Evolutionary conservation across 2,797 vertebrate species (phyloP).

Genomic region (Scleropages formosus): DNA sequence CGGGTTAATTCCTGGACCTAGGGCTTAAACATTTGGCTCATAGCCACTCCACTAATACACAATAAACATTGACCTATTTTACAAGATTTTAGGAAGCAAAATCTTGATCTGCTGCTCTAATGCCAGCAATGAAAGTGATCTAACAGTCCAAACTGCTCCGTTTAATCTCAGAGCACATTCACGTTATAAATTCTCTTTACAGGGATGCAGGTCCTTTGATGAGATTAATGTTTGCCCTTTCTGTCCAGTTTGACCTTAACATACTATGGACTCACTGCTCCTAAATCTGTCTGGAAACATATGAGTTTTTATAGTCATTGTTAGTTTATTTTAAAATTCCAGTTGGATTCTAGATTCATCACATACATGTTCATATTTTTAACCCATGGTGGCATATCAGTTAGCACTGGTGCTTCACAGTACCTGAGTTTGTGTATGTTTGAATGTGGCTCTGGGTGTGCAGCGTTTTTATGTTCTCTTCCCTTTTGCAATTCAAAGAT

Average conservation of each 20-base stretch:
- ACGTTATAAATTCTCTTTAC: slow-evolving; percentile 78
- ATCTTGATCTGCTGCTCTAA: slow-evolving; percentile 67
- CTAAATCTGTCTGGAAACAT: no score
- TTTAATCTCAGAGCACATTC: slow-evolving; percentile 76
- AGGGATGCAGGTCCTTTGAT: slow-evolving; percentile 72
- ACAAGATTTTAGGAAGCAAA: slow-evolving; percentile 60
- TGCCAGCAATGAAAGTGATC: slow-evolving; percentile 76
- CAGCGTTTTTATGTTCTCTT: no score
- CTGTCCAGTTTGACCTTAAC: slow-evolving; percentile 61
- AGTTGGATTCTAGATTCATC: no score
- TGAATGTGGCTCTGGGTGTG: no score
- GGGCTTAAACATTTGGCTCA: slow-evolving; percentile 77
- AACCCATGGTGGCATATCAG: no score
- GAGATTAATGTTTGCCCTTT: slow-evolving; percentile 65
- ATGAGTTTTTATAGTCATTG: no score
- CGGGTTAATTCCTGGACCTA: slow-evolving; percentile 73
- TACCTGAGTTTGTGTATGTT: no score
- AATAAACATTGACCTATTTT: slow-evolving; percentile 79
- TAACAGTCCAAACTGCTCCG: slow-evolving; percentile 73
- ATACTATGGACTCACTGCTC: slow-evolving; percentile 27
- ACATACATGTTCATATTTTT: no score
- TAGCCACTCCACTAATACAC: slow-evolving; percentile 74
- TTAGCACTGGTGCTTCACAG: no score
- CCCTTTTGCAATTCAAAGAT: no score
- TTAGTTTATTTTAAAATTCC: no score